These are phyloP conservation scores for Orthonychiurus folsomi DNA, from an alignment of 2,888 invertebrate genomes.

Conservation along the genomic window DNA sequence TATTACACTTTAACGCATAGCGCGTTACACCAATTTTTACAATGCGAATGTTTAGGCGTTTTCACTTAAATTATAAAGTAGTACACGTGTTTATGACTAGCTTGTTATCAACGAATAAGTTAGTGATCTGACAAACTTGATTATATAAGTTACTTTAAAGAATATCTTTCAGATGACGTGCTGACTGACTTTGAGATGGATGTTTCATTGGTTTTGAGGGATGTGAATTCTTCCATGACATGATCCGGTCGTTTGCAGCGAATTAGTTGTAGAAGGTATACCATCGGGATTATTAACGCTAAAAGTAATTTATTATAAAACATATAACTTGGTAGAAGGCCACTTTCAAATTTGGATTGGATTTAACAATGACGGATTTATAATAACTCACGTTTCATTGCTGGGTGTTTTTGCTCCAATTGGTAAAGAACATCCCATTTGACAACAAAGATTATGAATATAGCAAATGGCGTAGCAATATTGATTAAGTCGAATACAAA, in stretches of 20 bases:
- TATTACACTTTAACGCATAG: too few relatives aligned
- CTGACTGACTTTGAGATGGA: background rate
- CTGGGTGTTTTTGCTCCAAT: background rate
- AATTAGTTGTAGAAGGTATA: background rate
- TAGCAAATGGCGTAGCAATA: conserved; percentile 4
- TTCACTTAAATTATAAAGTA: too few relatives aligned
- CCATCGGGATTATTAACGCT: background rate
- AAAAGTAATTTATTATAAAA: too few relatives aligned
- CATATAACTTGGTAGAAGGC: background rate
- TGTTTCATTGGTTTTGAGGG: background rate
- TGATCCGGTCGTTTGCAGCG: background rate
- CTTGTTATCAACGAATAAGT: too few relatives aligned
- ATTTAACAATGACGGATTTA: too few relatives aligned
- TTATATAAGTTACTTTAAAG: too few relatives aligned
- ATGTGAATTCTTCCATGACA: background rate
- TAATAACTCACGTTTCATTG: background rate
- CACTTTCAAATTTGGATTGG: too few relatives aligned
- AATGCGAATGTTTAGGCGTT: too few relatives aligned
- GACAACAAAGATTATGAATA: conserved; percentile 13
- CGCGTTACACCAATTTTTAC: too few relatives aligned
- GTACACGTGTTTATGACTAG: too few relatives aligned
- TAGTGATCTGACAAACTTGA: too few relatives aligned
- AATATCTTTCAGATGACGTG: background rate
- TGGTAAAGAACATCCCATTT: conserved; percentile 3
- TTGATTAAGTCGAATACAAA: conserved; percentile 5